Evolutionary conservation across 2,797 vertebrate genomes (phyloP).

Genomic region (Huso huso): DNA sequence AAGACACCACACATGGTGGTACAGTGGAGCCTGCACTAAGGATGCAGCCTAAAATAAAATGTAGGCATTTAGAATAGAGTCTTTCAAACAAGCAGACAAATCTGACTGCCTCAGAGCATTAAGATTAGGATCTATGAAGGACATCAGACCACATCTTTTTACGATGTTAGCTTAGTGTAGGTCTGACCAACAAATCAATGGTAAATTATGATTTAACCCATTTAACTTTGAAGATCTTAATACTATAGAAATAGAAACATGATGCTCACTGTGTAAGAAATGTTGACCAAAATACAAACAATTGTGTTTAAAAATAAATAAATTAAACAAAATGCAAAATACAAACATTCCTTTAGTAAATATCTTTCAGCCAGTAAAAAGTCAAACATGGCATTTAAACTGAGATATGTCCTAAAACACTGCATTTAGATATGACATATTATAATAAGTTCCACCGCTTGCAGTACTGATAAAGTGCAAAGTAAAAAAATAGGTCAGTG

Average conservation of each 20-base stretch:
- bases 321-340: too few relatives aligned
- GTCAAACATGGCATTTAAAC: background rate
- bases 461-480: conserved; percentile 13
- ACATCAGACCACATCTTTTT: conserved; percentile 5
- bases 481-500: conserved; percentile 31
- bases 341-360: too few relatives aligned
- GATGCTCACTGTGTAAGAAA: too few relatives aligned
- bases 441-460: background rate
- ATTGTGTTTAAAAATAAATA: too few relatives aligned
- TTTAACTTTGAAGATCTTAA: background rate
- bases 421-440: too few relatives aligned
- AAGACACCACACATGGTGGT: too few relatives aligned
- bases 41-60: too few relatives aligned
- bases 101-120: background rate
- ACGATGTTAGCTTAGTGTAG: background rate
- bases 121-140: conserved; percentile 33
- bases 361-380: too few relatives aligned
- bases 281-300: too few relatives aligned
- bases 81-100: background rate
- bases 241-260: too few relatives aligned
- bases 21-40: too few relatives aligned
- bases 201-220: background rate
- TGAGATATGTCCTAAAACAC: background rate
- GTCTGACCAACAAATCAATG: background rate
- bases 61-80: background rate